A percentile compares a stretch with the other conserved stretches of the same genome.
phyloP scores from a whole-genome alignment of 2,113 vertebrate species.

The Caretta caretta region DNA sequence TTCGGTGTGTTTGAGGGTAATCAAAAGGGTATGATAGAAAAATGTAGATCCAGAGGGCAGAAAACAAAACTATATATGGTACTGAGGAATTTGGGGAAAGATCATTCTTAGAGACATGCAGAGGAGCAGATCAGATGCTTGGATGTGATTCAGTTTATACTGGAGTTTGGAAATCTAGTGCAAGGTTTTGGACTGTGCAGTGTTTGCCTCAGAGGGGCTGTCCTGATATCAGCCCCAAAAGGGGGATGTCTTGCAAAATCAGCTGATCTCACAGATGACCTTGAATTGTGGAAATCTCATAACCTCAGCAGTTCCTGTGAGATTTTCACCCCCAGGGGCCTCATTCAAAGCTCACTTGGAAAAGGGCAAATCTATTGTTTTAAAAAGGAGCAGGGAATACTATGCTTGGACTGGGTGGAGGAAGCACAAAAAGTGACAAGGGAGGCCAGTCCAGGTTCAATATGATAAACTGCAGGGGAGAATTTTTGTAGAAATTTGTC shows the following conservation, averaged over 20 bases:
- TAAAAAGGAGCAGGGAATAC: not conserved
- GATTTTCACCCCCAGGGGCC: not conserved
- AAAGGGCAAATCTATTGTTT: not conserved
- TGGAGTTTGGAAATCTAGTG: not conserved
- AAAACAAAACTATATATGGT: not conserved
- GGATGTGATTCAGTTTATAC: not conserved
- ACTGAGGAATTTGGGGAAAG: not conserved
- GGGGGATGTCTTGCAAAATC: not conserved
- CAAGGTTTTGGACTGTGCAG: not conserved
- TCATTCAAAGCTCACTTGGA: not conserved
- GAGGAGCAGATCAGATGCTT: not conserved
- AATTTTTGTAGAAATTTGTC: not conserved
- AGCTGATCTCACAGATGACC: not conserved
- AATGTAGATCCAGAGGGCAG: not conserved
- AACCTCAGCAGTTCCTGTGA: not conserved
- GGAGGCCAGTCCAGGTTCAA: not conserved
- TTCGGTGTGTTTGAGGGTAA: not conserved
- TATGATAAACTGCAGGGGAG: not conserved
- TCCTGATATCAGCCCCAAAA: not conserved
- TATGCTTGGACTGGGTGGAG: not conserved
- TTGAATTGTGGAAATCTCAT: not conserved
- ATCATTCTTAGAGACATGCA: not conserved
- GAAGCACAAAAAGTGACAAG: not conserved
- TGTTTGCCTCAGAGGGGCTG: not conserved
- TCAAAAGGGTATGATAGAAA: not conserved